Percentiles rank a stretch among this genome's conserved stretches.
Evolutionary conservation across 92 coral and sea anemone species (phyloP).

Genomic region (Phymanthus crucifer): DNA sequence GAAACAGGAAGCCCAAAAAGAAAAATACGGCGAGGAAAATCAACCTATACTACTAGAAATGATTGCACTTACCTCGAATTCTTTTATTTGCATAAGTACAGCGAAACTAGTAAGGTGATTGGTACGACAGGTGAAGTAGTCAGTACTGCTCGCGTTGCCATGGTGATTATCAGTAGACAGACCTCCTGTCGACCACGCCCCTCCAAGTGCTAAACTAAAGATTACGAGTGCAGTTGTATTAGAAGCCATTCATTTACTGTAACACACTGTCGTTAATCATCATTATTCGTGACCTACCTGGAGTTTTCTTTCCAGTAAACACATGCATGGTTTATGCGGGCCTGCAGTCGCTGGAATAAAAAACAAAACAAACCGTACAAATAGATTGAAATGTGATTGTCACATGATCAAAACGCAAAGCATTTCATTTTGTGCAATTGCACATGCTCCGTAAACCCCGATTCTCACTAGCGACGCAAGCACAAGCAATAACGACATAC

Average conservation of each 20-base stretch:
- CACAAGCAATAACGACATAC: too few species aligned
- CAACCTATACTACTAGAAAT: too few species aligned
- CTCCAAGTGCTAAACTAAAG: constrained; percentile 22
- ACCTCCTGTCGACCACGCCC: constrained; percentile 43
- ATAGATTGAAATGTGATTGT: too few species aligned
- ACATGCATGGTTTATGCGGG: neutral
- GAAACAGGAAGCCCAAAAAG: too few species aligned
- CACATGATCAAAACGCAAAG: too few species aligned
- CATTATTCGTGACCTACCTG: neutral
- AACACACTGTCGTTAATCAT: neutral
- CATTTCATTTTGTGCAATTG: too few species aligned
- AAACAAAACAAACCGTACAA: too few species aligned
- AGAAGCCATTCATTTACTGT: neutral
- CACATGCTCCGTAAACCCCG: too few species aligned
- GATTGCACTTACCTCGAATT: constrained; percentile 23
- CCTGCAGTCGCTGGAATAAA: neutral
- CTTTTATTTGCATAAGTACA: constrained; percentile 17
- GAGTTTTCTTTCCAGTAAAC: constrained; percentile 14
- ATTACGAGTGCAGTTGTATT: neutral
- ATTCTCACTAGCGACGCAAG: too few species aligned
- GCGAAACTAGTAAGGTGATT: constrained; percentile 42
- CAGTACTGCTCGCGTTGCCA: constrained; percentile 14
- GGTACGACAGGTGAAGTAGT: constrained; percentile 28
- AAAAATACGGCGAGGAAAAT: too few species aligned
- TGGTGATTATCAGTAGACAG: constrained; percentile 19